These are phyloP conservation scores for Thamnophis sirtalis DNA, from an alignment of 2,113 vertebrate species.

Conservation along the genomic window DNA sequence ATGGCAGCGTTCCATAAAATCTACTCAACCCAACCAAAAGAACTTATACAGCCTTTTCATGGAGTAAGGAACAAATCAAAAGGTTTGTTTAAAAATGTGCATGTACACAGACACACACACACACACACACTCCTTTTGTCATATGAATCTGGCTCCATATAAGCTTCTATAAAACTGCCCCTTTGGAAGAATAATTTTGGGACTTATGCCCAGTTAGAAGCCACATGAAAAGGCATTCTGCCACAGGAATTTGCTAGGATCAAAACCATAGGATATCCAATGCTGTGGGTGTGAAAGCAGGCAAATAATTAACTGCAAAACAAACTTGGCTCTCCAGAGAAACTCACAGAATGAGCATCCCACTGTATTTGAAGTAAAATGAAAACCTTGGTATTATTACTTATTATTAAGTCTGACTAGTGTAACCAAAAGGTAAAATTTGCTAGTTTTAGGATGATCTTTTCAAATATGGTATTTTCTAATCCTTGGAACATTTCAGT, in stretches of 20 bases:
- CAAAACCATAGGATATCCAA: background rate
- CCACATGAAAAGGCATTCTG: background rate
- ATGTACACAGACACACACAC: too few species aligned
- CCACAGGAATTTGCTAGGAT: background rate
- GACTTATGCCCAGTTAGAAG: background rate
- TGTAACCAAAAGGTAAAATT: background rate
- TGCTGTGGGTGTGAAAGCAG: background rate
- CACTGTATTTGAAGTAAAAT: background rate
- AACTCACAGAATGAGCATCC: background rate
- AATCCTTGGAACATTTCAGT: background rate
- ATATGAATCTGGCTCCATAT: too few species aligned
- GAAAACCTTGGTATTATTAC: background rate
- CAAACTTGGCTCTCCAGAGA: background rate
- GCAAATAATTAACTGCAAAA: background rate
- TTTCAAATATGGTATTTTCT: background rate
- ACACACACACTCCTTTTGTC: too few species aligned
- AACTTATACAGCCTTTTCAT: background rate
- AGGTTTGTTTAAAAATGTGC: background rate
- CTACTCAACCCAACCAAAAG: conserved; percentile 5
- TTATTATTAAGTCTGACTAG: background rate
- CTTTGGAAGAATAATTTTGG: background rate
- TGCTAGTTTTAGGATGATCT: background rate
- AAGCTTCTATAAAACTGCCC: background rate
- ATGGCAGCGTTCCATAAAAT: accelerated
- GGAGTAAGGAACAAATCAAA: conserved; percentile 28